phyloP scores from a whole-genome alignment of 2,888 invertebrate species.

The Aradus depressus region DNA sequence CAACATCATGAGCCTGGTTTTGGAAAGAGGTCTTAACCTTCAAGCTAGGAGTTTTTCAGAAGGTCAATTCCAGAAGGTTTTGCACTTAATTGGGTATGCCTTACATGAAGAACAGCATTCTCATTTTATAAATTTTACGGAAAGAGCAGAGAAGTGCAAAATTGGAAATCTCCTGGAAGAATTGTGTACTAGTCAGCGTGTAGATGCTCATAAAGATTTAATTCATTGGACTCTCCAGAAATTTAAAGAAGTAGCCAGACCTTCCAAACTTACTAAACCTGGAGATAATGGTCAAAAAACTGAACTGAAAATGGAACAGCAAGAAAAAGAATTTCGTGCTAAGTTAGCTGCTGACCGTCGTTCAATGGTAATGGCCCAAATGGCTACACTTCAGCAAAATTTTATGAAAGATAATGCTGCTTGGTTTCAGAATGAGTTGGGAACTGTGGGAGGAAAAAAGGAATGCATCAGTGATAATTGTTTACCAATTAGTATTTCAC shows the following conservation, averaged over 20 bases:
- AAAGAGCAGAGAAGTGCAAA: conserved; percentile 64
- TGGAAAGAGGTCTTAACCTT: conserved; percentile 61
- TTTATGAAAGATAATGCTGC: conserved; percentile 83
- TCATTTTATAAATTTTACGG: conserved; percentile 61
- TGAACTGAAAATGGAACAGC: conserved; percentile 2
- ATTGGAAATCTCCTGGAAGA: conserved; percentile 57
- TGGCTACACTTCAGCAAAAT: conserved; percentile 81
- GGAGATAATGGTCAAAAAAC: conserved; percentile 28
- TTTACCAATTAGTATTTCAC: conserved; percentile 35
- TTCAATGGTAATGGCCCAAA: conserved; percentile 86
- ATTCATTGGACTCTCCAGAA: conserved; percentile 68
- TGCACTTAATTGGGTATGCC: conserved; percentile 85
- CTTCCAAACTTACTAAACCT: conserved; percentile 16
- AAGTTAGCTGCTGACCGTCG: conserved; percentile 78
- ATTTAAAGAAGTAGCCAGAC: conserved; percentile 52
- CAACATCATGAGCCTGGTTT: conserved; percentile 63
- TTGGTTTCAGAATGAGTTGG: conserved; percentile 56
- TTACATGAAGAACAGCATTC: conserved; percentile 74
- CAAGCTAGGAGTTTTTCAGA: conserved; percentile 72
- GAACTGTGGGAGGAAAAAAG: conserved; percentile 16
- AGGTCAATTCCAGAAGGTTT: conserved; percentile 78
- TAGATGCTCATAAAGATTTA: conserved; percentile 75
- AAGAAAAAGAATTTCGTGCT: conserved; percentile 63
- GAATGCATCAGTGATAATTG: conserved; percentile 40
- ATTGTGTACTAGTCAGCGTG: conserved; percentile 54